phyloP scores from a whole-genome alignment of 1,140 invertebrate species.

The Artemia franciscana region DNA sequence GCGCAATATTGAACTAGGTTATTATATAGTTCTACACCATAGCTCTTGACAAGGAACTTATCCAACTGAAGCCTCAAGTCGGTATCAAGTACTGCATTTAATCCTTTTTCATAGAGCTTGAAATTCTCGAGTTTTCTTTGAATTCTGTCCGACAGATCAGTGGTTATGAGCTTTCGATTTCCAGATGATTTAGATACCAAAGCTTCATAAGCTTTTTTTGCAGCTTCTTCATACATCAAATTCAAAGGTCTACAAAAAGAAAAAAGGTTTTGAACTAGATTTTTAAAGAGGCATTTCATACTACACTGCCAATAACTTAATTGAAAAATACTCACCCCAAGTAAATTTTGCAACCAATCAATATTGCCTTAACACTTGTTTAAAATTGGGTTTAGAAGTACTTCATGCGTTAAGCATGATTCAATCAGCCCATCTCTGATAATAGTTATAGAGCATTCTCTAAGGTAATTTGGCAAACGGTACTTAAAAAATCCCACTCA shows the following conservation, averaged over 20 bases:
- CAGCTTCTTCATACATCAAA: slow-evolving; percentile 28
- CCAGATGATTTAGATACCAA: slow-evolving; percentile 37
- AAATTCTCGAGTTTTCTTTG: slow-evolving; percentile 8
- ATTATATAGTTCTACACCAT: slow-evolving; percentile 57
- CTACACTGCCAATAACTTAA: no score
- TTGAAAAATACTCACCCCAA: no score
- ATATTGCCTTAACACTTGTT: no score
- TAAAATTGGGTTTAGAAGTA: no score
- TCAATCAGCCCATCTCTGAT: no score
- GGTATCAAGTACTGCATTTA: slow-evolving; percentile 36
- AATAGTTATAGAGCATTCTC: no score
- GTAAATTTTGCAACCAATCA: no score
- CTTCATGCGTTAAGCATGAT: no score
- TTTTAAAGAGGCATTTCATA: no score
- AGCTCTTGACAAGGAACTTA: slow-evolving; percentile 59
- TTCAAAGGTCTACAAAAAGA: slow-evolving; percentile 24
- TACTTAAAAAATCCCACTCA: no score
- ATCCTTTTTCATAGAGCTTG: slow-evolving; percentile 47
- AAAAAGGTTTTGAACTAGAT: no score
- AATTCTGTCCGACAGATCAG: slow-evolving; percentile 49
- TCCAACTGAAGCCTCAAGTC: slow-evolving; percentile 34
- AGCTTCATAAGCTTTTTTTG: slow-evolving; percentile 41
- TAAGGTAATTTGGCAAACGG: no score
- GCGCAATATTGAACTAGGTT: slow-evolving; percentile 33
- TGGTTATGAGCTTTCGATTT: slow-evolving; percentile 44